A percentile compares a stretch with the other conserved stretches of the same genome.
These are phyloP conservation scores for Coregonus suidteri DNA, from an alignment of 2,797 vertebrate species.

Conservation along the genomic window DNA sequence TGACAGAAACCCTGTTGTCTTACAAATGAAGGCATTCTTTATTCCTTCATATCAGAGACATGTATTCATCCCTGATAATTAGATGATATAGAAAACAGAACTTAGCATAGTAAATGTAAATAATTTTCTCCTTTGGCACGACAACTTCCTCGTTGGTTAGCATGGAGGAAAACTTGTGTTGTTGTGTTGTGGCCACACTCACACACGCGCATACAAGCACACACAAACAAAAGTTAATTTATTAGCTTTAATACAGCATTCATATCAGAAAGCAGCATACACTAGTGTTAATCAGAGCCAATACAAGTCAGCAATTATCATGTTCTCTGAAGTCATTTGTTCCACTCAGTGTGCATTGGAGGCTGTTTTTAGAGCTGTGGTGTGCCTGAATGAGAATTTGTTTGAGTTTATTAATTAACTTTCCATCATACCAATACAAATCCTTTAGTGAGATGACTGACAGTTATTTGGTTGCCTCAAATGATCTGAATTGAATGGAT, in stretches of 20 bases:
- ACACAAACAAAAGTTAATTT: not conserved
- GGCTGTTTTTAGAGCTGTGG: not conserved
- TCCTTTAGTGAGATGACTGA: slow-evolving; percentile 2
- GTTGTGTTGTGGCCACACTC: not conserved
- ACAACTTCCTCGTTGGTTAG: too few species aligned
- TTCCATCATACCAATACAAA: not conserved
- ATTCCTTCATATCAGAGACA: too few species aligned
- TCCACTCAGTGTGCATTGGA: not conserved
- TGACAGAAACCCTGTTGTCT: too few species aligned
- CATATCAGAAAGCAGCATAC: slow-evolving; percentile 23
- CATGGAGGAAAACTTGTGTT: too few species aligned
- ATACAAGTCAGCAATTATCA: slow-evolving; percentile 39
- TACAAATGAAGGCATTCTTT: too few species aligned
- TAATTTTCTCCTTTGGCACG: too few species aligned
- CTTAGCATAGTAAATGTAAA: too few species aligned
- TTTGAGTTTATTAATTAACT: slow-evolving; percentile 1
- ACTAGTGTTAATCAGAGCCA: slow-evolving; percentile 36
- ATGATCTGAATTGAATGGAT: not conserved
- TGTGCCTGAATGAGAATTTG: not conserved
- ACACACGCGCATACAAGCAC: not conserved
- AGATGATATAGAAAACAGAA: too few species aligned
- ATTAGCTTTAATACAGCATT: not conserved
- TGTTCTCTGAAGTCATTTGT: slow-evolving; percentile 7
- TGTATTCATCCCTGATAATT: too few species aligned
- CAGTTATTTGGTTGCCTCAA: slow-evolving; percentile 7